Base-by-base conservation (phyloP, 2,113 vertebrate species). In the Anolis sagrei region DNA sequence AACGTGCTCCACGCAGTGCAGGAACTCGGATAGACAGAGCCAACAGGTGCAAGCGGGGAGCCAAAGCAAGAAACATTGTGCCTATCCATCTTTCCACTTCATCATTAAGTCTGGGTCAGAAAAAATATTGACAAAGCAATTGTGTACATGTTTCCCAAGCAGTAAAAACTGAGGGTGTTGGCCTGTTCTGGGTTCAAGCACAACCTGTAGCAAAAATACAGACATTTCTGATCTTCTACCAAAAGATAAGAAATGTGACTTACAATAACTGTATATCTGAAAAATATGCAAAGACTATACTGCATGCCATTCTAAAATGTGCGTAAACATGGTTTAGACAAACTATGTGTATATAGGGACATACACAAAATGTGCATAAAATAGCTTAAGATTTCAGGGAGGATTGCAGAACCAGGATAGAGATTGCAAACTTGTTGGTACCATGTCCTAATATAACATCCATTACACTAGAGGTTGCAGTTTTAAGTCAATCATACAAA, bases 21-120 rank as follows among this genome's bases (percentile, higher is more conserved):
- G 0, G 77, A 69, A 54, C 76, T 82, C 9, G 14, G 19, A 51
- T 75, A 84, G 51, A 29, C 80, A 66, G 48, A 82, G 25, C n/a
- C 80, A 48, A 34, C 27, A 75, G 70, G 18, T 39, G 36, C 44
- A 81, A 75, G 34, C 83, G 74, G 72, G 21, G 83, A 84, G 7
- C 75, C 54, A 4, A 1, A 54, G 49, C 83, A 69, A 64, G 29
- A 68, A 36, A 39, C 72, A 76, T 32, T 6, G 8, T 76, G 51
- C 32, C 61, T 76, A 4, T 76, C 58, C 76, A 76, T 75, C 27
- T 2, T 64, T 83, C 21, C 14, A 21, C 34, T 73, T 73, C 61
- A 44, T 79, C 19, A 27, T 73, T 36, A 36, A 54, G 61, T 44
- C 27, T 44, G 51, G 19, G 36, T 32, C 19, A 21, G 8, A 36